Evolutionary conservation across 2,888 invertebrate genomes (phyloP), one percentile per base, ranked within the genome.

Genomic region (Hoplodrina ambigua): DNA sequence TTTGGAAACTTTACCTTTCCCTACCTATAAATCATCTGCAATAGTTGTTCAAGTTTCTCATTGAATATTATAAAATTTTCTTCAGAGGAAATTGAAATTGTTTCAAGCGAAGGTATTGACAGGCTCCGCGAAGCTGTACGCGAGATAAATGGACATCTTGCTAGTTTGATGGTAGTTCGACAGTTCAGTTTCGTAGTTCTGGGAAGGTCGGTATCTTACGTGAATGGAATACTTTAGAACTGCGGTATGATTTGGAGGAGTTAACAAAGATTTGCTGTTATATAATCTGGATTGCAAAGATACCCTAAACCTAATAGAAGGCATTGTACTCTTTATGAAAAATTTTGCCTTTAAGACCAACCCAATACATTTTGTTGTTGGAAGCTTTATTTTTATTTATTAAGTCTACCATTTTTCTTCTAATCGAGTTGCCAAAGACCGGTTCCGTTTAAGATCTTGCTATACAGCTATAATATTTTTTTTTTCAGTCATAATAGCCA

Each of bases 41-140:
- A 71, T 78, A 80, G 75, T 80, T 73, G 20, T 19, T 56, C 6
- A 72, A 82, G 64, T 82, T 80, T 64, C 37, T 33, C 69, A 70
- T 75, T 77, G 75, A 83, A 83, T 83, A 80, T 80, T 80, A 81
- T 76, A 82, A 82, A 80, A 82, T 82, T 74, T 78, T 72, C 80
- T 69, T 73, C 55, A 46, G n/a, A 59, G 78, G 76, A 77, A 82
- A 84, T 82, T 83, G 82, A 82, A 80, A 84, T 86, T 82, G 85
- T 79, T 81, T 85, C 73, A 75, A 72, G 72, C 67, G 59, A 30
- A 49, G 33, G 13, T 58, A 71, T 69, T 76, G 85, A 78, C 80
- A 56, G 74, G 67, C 56, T 49, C 30, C 41, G 64, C 15, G 30
- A 59, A 25, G 75, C 71, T 59, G 68, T 72, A 7, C 69, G 52